These are phyloP conservation scores for Himantopus leucocephalus DNA, from an alignment of 2,113 vertebrate genomes.

Conservation along the genomic window DNA sequence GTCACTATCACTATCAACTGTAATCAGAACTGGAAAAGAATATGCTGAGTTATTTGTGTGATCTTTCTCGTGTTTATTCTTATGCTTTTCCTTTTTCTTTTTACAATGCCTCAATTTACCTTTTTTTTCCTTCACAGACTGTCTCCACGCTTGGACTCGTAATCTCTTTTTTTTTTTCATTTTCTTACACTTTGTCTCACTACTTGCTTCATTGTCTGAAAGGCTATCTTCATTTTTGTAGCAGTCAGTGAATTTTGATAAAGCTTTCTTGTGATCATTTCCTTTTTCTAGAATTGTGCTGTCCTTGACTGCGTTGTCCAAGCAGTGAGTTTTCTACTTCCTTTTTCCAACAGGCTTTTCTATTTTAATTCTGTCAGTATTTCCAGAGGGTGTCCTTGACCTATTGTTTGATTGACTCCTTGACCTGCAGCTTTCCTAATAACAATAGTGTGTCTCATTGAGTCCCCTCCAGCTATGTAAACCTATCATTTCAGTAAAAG, in stretches of 20 bases:
- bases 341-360: constrained; percentile 82
- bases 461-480: constrained; percentile 66
- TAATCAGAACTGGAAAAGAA: constrained; percentile 76
- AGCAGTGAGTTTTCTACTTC: constrained; percentile 83
- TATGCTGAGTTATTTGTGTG: neutral
- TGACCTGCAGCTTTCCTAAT: constrained; percentile 67
- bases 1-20: constrained; percentile 80
- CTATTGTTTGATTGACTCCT: constrained; percentile 71
- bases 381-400: constrained; percentile 61
- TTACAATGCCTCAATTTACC: constrained; percentile 64
- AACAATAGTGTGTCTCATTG: constrained; percentile 54
- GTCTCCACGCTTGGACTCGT: constrained; percentile 78
- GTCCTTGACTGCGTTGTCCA: constrained; percentile 68
- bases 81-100: constrained; percentile 85
- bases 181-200: constrained; percentile 64
- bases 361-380: constrained; percentile 39
- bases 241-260: constrained; percentile 24
- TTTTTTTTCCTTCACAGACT: constrained; percentile 70
- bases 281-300: constrained; percentile 10
- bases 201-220: constrained; percentile 63
- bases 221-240: constrained; percentile 46
- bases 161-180: constrained; percentile 72
- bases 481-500: constrained; percentile 62
- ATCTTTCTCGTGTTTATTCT: constrained; percentile 79
- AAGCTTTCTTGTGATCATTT: constrained; percentile 5